These are phyloP conservation scores for Schizopygopsis pylzovi DNA, from an alignment of 2,797 vertebrate species.

Conservation along the genomic window DNA sequence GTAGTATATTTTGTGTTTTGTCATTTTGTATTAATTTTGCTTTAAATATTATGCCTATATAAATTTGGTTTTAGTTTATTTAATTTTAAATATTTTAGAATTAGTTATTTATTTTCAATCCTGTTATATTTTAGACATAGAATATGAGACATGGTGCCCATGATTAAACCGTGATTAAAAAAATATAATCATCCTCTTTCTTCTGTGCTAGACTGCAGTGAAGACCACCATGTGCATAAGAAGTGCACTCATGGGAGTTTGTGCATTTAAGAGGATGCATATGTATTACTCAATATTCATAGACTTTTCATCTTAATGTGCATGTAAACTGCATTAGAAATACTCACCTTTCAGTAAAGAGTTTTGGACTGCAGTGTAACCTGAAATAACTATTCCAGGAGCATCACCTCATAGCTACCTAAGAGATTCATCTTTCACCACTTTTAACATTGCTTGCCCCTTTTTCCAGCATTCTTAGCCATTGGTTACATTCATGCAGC, in stretches of 20 bases:
- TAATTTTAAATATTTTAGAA: not conserved
- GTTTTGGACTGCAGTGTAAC: not conserved
- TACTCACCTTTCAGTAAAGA: not conserved
- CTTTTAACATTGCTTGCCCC: slow-evolving; percentile 61
- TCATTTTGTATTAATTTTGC: not conserved
- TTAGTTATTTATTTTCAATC: not conserved
- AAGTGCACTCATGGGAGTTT: not conserved
- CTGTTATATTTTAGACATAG: not conserved
- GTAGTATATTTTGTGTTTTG: not conserved
- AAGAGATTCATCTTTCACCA: slow-evolving; percentile 54
- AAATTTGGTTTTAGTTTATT: not conserved
- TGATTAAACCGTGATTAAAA: not conserved
- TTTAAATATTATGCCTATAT: too few relatives aligned
- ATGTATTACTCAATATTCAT: slow-evolving; percentile 18
- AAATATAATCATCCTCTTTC: not conserved
- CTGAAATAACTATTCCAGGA: slow-evolving; percentile 46
- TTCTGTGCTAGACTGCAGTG: not conserved
- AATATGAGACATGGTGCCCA: not conserved
- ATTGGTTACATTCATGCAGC: slow-evolving; percentile 58
- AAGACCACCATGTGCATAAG: slow-evolving; percentile 1
- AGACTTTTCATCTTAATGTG: slow-evolving; percentile 10
- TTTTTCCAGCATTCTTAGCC: slow-evolving; percentile 48
- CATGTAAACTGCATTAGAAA: slow-evolving; percentile 27
- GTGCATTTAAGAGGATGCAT: slow-evolving; percentile 7
- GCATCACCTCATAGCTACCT: slow-evolving; percentile 25